phyloP scores from a whole-genome alignment of 2,888 invertebrate species.

The Dicroscelio sp. region DNA sequence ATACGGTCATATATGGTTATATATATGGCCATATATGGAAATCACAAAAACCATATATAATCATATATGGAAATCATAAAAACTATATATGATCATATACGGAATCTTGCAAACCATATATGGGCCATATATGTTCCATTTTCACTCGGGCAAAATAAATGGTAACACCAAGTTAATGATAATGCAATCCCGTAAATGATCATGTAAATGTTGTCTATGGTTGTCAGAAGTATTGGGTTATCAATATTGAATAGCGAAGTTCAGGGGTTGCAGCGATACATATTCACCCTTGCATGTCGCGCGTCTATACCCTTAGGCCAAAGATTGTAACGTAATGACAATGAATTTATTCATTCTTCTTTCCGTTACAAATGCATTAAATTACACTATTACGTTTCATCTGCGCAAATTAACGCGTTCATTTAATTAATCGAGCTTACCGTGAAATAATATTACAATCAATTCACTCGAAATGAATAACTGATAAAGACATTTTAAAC shows the following conservation, averaged over 20 bases:
- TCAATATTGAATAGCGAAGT: conserved; percentile 32
- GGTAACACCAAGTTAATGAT: not conserved
- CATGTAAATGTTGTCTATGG: not conserved
- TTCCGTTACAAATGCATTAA: conserved; percentile 28
- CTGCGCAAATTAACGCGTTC: conserved; percentile 7
- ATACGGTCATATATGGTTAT: too few species aligned
- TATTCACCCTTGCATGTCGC: conserved; percentile 57
- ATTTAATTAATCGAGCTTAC: too few species aligned
- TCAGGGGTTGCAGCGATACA: conserved; percentile 42
- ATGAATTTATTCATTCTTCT: conserved; percentile 59
- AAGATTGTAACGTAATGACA: conserved; percentile 47
- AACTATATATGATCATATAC: too few species aligned
- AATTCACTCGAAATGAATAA: too few species aligned
- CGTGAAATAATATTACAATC: too few species aligned
- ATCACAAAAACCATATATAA: too few species aligned
- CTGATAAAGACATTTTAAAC: too few species aligned
- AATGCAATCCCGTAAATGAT: not conserved
- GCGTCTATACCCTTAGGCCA: conserved; percentile 28
- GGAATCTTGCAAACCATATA: too few species aligned
- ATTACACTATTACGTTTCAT: not conserved
- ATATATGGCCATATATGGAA: too few species aligned
- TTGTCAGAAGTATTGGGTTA: conserved; percentile 10
- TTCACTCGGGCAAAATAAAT: too few species aligned
- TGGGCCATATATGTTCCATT: too few species aligned
- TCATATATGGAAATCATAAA: too few species aligned